These are phyloP conservation scores for Zapornia atra DNA, from an alignment of 2,113 vertebrate species.

Conservation along the genomic window DNA sequence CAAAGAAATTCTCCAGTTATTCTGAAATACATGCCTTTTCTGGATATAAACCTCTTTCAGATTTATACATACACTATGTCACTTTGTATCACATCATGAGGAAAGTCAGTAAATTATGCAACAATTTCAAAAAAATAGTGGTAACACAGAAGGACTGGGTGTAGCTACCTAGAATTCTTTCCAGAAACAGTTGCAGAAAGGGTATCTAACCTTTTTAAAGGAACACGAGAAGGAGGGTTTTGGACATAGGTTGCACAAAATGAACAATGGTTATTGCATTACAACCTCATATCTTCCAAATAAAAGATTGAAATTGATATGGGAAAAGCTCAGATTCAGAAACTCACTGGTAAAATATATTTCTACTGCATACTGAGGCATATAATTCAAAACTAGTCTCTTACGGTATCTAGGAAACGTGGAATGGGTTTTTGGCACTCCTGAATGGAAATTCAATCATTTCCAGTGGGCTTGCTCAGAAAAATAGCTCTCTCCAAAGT, in stretches of 20 bases:
- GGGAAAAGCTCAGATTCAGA: background rate
- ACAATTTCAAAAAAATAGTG: background rate
- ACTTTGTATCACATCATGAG: background rate
- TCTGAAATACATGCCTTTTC: background rate
- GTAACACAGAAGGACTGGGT: background rate
- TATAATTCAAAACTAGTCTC: background rate
- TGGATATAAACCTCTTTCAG: background rate
- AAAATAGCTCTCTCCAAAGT: conserved; percentile 7
- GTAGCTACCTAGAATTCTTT: background rate
- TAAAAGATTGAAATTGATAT: background rate
- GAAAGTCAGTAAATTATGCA: background rate
- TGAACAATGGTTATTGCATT: background rate
- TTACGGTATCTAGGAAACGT: background rate
- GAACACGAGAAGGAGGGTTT: background rate
- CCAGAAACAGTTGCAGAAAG: background rate
- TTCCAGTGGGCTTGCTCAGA: background rate
- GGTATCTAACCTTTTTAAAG: background rate
- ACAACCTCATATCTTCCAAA: background rate
- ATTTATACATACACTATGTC: background rate
- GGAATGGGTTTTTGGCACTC: conserved; percentile 24
- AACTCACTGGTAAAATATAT: background rate
- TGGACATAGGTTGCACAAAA: background rate
- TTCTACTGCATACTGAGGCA: background rate
- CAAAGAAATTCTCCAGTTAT: background rate
- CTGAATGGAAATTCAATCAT: conserved; percentile 36